phyloP scores from a whole-genome alignment of 1,140 invertebrate species.

The Calephelis virginiensis region DNA sequence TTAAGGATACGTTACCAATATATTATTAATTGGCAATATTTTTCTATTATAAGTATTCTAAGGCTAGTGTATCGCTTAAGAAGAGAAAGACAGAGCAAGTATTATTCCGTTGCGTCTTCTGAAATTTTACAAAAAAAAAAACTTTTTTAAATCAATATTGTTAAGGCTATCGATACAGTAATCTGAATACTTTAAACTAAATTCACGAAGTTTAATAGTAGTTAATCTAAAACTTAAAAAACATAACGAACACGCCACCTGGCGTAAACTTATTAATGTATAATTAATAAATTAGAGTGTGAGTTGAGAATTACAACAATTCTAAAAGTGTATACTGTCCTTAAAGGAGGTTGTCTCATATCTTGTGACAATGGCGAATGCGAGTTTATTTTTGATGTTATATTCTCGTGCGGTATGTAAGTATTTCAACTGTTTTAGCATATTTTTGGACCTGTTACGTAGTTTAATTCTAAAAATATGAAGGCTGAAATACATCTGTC shows the following conservation, averaged over 20 bases:
- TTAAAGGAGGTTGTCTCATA: too few species aligned
- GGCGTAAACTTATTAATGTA: too few species aligned
- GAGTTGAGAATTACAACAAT: too few species aligned
- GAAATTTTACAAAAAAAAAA: not conserved
- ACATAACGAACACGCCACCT: too few species aligned
- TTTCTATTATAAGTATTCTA: slow-evolving; percentile 51
- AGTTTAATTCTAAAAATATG: slow-evolving; percentile 8
- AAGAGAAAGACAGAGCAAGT: slow-evolving; percentile 33
- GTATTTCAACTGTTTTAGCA: not conserved
- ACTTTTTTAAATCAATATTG: not conserved
- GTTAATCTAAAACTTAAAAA: too few species aligned
- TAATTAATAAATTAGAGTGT: too few species aligned
- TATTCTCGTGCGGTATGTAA: not conserved
- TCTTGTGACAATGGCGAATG: too few species aligned
- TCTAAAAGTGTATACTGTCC: too few species aligned
- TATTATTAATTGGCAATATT: slow-evolving; percentile 56
- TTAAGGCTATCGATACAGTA: not conserved
- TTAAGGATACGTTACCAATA: slow-evolving; percentile 54
- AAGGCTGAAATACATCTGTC: slow-evolving; percentile 30
- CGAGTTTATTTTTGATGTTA: not conserved
- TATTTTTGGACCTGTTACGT: not conserved
- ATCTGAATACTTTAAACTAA: too few species aligned
- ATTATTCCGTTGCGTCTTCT: slow-evolving; percentile 4
- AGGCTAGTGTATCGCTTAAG: slow-evolving; percentile 38
- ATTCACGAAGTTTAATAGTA: too few species aligned